Base-by-base conservation (phyloP, 2,797 vertebrate species). In the Myripristis murdjan region DNA sequence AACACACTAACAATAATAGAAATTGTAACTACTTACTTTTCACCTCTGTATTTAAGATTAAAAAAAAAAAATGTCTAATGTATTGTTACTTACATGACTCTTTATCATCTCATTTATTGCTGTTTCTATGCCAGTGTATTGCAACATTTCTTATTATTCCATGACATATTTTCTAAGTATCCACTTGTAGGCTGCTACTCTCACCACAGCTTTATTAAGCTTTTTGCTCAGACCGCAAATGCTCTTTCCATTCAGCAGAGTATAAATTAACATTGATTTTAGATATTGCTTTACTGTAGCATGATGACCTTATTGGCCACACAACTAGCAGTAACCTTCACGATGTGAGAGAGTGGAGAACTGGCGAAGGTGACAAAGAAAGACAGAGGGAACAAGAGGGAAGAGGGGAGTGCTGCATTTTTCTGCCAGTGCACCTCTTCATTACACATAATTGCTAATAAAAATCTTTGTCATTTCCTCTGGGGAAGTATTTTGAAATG, bases 201-300 rank as follows among this genome's bases (percentile, higher is more conserved):
- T 77, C 14, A 16, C 39, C 26, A 7, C 73, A 49, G 64, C 35
- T 82, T 73, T 77, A 76, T 65, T 71, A 75, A 68, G 49, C 52
- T 67, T 82, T n/a, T 23, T 56, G 60, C 60, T 69, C 55, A 47
- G 70, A 65, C 70, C 62, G 52, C 68, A 76, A 3, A 70, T 55
- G 52, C 43, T 62, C 52, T 69, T 55, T 79, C 69, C 24, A 63
- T 84, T 88, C 81, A 71, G 70, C 70, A 49, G 75, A 59, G 70
- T 79, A 85, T 87, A 82, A 86, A 87, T 89, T 66, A 87, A 79
- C 73, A 90, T 83, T 86, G 81, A 86, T 88, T 84, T 84, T 74
- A 77, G 56, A 83, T 82, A 71, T 73, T 14, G 43, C 79, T 54
- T 77, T 69, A 52, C 64, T 77, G 75, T 77, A 77, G 68, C 80